Conservation (phyloP, 37 sponge, comb jelly and placozoan genomes). For the Amphimedon queenslandica region DNA sequence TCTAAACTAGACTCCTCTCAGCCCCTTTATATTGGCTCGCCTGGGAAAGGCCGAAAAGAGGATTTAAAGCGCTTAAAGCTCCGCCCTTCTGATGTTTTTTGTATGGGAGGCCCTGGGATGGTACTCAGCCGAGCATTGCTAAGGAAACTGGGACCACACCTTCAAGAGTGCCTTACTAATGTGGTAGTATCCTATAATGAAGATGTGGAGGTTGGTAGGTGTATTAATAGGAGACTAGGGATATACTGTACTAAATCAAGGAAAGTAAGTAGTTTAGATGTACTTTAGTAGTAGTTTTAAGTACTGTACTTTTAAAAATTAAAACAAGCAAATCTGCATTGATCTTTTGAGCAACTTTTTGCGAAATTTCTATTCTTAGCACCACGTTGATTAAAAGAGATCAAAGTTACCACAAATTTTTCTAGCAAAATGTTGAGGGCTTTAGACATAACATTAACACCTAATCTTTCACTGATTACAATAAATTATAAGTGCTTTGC, state of each 20-base stretch:
- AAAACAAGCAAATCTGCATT: no score
- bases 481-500: no score
- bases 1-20: slow-evolving; percentile 33
- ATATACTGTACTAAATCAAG: slow-evolving; percentile 66
- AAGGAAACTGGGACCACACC: slow-evolving; percentile 26
- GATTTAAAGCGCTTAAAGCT: slow-evolving; percentile 32
- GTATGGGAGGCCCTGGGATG: slow-evolving; percentile 71
- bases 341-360: no score
- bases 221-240: slow-evolving; percentile 54
- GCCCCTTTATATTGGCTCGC: slow-evolving; percentile 51
- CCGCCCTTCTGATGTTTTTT: slow-evolving; percentile 36
- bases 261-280: slow-evolving; percentile 28
- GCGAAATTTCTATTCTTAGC: no score
- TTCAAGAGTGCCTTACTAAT: slow-evolving; percentile 42
- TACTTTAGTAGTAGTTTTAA: no score
- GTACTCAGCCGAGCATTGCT: slow-evolving; percentile 57
- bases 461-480: no score
- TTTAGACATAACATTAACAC: no score
- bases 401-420: no score
- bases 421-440: no score
- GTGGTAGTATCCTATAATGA: slow-evolving; percentile 48
- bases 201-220: slow-evolving; percentile 69
- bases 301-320: no score
- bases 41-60: slow-evolving; percentile 45
- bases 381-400: no score